These are phyloP conservation scores for Ceratosolen fusciceps DNA, from an alignment of 1,140 invertebrate genomes.

Conservation along the genomic window DNA sequence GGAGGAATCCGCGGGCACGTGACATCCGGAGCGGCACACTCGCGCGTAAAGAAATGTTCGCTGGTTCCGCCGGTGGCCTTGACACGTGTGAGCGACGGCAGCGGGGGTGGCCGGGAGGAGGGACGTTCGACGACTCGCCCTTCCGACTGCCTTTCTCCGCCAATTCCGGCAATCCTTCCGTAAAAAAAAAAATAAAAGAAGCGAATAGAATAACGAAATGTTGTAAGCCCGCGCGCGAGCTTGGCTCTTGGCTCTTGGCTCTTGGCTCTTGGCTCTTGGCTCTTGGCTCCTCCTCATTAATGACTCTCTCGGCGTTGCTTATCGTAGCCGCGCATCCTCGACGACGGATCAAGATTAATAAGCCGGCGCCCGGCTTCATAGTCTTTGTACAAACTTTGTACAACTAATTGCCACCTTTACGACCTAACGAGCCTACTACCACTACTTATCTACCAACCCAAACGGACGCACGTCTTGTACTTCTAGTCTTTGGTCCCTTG, in stretches of 20 bases:
- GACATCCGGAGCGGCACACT: too few species aligned
- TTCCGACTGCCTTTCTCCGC: neutral
- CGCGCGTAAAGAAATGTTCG: too few species aligned
- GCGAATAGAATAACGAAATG: neutral
- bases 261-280: too few species aligned
- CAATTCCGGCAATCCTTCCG: neutral
- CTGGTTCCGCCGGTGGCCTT: neutral
- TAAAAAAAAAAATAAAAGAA: too few species aligned
- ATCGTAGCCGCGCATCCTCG: neutral
- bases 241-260: too few species aligned
- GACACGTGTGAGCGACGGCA: neutral
- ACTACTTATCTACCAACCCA: too few species aligned
- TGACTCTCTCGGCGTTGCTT: neutral
- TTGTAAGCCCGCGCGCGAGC: neutral
- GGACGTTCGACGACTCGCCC: neutral
- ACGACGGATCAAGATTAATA: neutral
- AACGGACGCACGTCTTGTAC: too few species aligned
- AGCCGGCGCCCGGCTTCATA: neutral
- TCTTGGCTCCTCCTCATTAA: slow-evolving; percentile 2
- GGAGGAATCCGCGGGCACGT: neutral
- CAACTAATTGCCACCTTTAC: neutral
- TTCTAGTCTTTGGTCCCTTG: too few species aligned
- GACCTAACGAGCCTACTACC: neutral
- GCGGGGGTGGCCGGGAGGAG: neutral
- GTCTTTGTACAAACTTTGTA: neutral